phyloP scores from a whole-genome alignment of 1,140 invertebrate genomes.

The Drusus annulatus region DNA sequence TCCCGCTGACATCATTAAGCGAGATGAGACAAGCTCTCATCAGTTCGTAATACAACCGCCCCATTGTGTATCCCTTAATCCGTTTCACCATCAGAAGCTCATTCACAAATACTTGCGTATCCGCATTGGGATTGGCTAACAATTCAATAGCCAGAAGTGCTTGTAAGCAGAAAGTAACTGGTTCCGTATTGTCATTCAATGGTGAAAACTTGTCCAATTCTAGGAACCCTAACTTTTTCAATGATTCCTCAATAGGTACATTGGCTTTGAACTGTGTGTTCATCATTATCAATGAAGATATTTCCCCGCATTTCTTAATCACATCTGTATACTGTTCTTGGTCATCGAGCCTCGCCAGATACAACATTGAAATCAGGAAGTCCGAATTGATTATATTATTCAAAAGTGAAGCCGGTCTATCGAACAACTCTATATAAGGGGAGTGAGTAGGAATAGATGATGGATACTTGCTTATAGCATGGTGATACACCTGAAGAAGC shows the following conservation, averaged over 20 bases:
- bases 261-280: constrained; percentile 73
- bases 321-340: constrained; percentile 78
- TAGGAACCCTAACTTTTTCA: constrained; percentile 75
- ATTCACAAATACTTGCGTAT: constrained; percentile 83
- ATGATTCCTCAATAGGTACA: constrained; percentile 73
- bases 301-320: constrained; percentile 81
- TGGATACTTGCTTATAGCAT: constrained; percentile 72
- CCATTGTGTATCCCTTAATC: constrained; percentile 81
- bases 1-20: constrained; percentile 85
- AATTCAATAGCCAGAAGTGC: constrained; percentile 83
- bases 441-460: constrained; percentile 64
- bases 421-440: constrained; percentile 76
- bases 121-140: constrained; percentile 81
- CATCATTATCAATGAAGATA: constrained; percentile 75
- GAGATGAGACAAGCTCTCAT: constrained; percentile 91
- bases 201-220: constrained; percentile 76
- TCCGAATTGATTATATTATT: constrained; percentile 81
- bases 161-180: constrained; percentile 83
- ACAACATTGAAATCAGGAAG: constrained; percentile 87
- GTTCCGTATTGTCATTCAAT: constrained; percentile 74
- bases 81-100: constrained; percentile 88
- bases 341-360: constrained; percentile 84
- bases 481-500: constrained; percentile 85
- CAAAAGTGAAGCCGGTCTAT: constrained; percentile 80
- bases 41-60: constrained; percentile 89